Evolutionary conservation across 2,113 vertebrate genomes (phyloP).

Genomic region (Melanerpes formicivorus): DNA sequence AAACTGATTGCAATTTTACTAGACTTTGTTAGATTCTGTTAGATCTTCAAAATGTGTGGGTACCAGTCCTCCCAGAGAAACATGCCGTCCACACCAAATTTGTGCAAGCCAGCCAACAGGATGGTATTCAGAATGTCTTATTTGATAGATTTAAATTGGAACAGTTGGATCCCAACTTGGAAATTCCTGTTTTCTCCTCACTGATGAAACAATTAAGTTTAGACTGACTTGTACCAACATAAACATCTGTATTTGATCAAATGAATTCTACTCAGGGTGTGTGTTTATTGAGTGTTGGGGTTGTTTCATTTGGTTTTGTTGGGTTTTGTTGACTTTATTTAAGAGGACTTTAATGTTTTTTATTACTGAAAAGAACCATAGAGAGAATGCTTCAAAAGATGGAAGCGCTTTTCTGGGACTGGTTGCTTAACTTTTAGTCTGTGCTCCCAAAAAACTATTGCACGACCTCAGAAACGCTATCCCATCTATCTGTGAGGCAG

Average conservation of each 20-base stretch:
- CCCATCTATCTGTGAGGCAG: not conserved
- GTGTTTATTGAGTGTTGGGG: not conserved
- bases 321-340: not conserved
- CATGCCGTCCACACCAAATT: not conserved
- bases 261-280: not conserved
- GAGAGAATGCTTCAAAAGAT: not conserved
- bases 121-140: not conserved
- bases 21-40: not conserved
- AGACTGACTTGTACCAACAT: not conserved
- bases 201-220: not conserved
- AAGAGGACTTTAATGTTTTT: not conserved
- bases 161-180: not conserved
- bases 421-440: not conserved
- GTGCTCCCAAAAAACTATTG: not conserved
- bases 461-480: not conserved
- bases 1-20: not conserved
- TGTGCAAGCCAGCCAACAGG: not conserved
- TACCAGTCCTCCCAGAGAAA: not conserved
- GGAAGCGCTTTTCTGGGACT: not conserved
- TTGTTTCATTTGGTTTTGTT: not conserved
- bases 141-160: not conserved
- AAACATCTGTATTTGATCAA: not conserved
- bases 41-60: not conserved
- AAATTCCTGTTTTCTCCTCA: not conserved
- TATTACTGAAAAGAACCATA: not conserved